Evolutionary conservation across 1,140 invertebrate species (phyloP), one percentile per base, ranked within the genome.

Genomic region (Sipha flava): DNA sequence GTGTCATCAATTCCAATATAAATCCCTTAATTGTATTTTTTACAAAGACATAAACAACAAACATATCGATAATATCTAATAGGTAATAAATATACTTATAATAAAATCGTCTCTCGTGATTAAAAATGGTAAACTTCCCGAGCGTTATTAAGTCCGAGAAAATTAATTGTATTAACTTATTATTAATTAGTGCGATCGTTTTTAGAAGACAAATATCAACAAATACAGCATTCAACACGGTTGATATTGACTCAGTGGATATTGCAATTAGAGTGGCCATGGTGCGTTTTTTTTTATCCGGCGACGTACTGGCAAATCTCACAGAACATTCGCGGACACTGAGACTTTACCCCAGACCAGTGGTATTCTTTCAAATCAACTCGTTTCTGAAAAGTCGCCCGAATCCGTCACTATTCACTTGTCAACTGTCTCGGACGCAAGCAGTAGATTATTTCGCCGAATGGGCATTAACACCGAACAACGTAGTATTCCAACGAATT

Each of bases 371-470:
- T 84, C 98, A 99, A 87, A 95, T 98, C 66, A 98, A 98, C 84
- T 98, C 96, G 82, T 99, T 99, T 84, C 87, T 99, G 0, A 89
- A 96, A 79, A 99, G 97, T 6, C 88, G 98, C 49, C 95, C 96
- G 1, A 87, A 94, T 81, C 90, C 92, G 9, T 94, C 94, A 12
- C 88, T 90, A 72, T 99, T 99, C 86, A 89, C 31, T 4, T 80
- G 40, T 73, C 62, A 64, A 31, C 40, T 66, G n/a, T 31, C 59
- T 40, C 29, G 45, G 80, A 83, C 84, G 47, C 85, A 96, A 91
- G 97, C 98, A 9, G 97, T 99, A 2, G 98, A 99, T 85, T 99
- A 96, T 87, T 90, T 98, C 81, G 97, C 97, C 1, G 98, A 99
- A 86, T 99, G 97, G 95, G 95, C 94, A 0, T 86, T 99, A 1